Evolutionary conservation across 1,140 invertebrate genomes (phyloP), one percentile per base, ranked within the genome.

Genomic region (Drosophila jambulina): DNA sequence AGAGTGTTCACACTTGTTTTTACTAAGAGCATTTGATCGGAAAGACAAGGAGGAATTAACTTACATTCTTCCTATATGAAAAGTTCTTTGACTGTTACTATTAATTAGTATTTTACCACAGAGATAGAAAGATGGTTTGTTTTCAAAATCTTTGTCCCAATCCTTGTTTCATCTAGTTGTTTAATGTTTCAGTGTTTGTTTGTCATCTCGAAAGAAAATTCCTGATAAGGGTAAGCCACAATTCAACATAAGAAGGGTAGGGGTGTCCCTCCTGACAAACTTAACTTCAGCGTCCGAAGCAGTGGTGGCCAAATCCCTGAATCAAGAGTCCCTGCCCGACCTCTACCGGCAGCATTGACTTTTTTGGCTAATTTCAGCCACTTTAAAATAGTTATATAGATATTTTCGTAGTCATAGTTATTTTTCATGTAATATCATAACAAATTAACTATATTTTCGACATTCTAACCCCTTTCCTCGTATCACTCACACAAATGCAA

Each of bases 141-240:
- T 19, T 4, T 12, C 19, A 19, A 12, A 3, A 12, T 12, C 10
- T 12, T 43, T 43, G 42, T 43, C n/a, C 4, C 19, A 6, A 12
- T 21, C 4, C 21, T 45, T 7, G n/a, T n/a, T n/a, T n/a, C 12
- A 59, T 75, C 54, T 53, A 43, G 27, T 53, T 42, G 36, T 42
- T 42, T 29, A 10, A 23, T 58, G 13, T 38, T 12, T 34, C 23
- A 34, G 12, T 34, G 10, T 34, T 34, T 13, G 32, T 34, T 34
- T 34, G 32, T 34, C 32, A 34, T 34, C 32, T 6, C 32, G 32
- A 48, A 61, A n/a, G 65, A 59, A 45, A 82, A 61, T 82, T 61
- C 42, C 59, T 86, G 75, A 86, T 72, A 63, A 72, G 64, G 70
- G 78, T 78, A 32, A 0, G 0, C n/a, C 6, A 13, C 25, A 51